A percentile compares a stretch with the other conserved stretches of the same genome.
phyloP scores from a whole-genome alignment of 2,888 invertebrate genomes.

The Dichetophora obliterata region DNA sequence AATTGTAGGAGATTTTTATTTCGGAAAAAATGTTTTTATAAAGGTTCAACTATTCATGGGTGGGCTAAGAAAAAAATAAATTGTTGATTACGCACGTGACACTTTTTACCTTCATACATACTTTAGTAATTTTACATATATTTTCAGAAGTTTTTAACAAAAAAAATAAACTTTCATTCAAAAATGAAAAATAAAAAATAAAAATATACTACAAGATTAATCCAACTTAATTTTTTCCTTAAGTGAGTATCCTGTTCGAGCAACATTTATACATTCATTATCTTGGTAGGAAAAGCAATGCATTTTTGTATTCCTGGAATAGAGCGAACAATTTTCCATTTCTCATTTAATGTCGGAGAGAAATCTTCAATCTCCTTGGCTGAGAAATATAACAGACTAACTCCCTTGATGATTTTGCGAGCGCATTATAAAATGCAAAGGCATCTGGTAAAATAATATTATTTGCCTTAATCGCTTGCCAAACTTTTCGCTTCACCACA shows the following conservation, averaged over 20 bases:
- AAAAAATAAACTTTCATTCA: background rate
- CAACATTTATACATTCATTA: constrained; percentile 41
- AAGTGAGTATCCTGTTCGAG: constrained; percentile 38
- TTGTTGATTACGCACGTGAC: constrained; percentile 21
- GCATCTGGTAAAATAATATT: constrained; percentile 42
- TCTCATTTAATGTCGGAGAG: constrained; percentile 27
- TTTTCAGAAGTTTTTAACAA: constrained; percentile 32
- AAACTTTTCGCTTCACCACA: constrained; percentile 30
- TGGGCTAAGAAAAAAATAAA: constrained; percentile 29
- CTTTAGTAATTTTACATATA: background rate
- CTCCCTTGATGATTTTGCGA: constrained; percentile 30
- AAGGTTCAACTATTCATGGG: constrained; percentile 30
- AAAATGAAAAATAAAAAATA: background rate
- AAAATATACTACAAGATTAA: background rate
- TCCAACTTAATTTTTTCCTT: constrained; percentile 12
- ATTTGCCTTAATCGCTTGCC: constrained; percentile 40
- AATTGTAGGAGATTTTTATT: constrained; percentile 29
- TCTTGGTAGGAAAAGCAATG: constrained; percentile 41
- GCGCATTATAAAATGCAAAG: constrained; percentile 41
- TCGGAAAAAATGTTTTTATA: constrained; percentile 22
- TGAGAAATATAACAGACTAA: constrained; percentile 21
- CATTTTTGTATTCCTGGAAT: constrained; percentile 42
- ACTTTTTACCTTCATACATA: constrained; percentile 24
- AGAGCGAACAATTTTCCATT: constrained; percentile 37
- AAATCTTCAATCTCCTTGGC: constrained; percentile 41